Base-by-base conservation (phyloP, 2,797 vertebrate genomes). In the Gymnoscopelus braueri region DNA sequence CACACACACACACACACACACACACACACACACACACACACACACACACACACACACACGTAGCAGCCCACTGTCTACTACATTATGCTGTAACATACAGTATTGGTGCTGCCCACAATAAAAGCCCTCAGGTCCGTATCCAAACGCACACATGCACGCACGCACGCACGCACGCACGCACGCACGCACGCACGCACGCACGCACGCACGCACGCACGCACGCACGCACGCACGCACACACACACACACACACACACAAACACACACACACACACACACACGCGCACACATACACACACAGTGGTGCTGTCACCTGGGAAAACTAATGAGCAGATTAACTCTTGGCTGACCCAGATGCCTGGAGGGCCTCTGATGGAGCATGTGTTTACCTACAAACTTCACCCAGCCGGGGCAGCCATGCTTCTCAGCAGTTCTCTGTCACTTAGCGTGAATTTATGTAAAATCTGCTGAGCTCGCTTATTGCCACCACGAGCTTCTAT, bases 311-410 rank as follows among this genome's bases (percentile, higher is more conserved):
- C 88, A 76, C 80, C 69, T 71, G 59, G 66, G 61, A 84, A 83
- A 84, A 89, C 79, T 84, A 90, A 93, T 88, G 75, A 73, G 65
- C 65, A 85, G 86, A 87, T 91, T 89, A 90, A 85, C 90, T 81
- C 80, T 88, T 88, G 88, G 83, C 89, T 89, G 88, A 90, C 88
- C 84, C 79, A 71, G 64, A 71, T 75, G 86, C 82, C 85, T 86
- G 44, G 63, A 85, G 86, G 79, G 79, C 72, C 83, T 69, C 68
- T 68, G 57, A 72, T 63, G 71, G 70, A 51, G 73, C 72, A 61
- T 74, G 57, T 89, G 77, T 91, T 90, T 89, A 87, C 85, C 82
- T 84, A 81, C 83, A 88, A 87, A 88, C 86, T 73, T 85, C 77
- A 74, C 58, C 75, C 68, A 80, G 78, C 75, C 83, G 79, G 67